phyloP scores from a whole-genome alignment of 2,113 vertebrate species.

The Meles meles region DNA sequence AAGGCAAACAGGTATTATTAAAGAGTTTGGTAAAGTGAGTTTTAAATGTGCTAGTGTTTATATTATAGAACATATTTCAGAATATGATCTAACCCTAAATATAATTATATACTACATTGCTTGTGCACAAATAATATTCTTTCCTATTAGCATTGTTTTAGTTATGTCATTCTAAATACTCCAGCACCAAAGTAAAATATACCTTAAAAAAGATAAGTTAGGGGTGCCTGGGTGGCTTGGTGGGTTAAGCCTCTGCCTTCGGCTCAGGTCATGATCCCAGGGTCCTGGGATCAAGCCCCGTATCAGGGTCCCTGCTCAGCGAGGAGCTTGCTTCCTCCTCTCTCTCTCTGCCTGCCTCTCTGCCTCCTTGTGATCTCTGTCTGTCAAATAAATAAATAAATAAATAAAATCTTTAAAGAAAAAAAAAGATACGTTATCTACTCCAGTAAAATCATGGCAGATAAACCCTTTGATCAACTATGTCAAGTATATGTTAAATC shows the following conservation, averaged over 20 bases:
- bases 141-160: slow-evolving; percentile 5
- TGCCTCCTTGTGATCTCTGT: too few species aligned
- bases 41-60: slow-evolving; percentile 25
- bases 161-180: slow-evolving; percentile 29
- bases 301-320: too few species aligned
- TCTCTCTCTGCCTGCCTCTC: too few species aligned
- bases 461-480: slow-evolving; percentile 44
- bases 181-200: slow-evolving; percentile 25
- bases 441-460: slow-evolving; percentile 35
- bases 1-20: slow-evolving; percentile 11
- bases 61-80: slow-evolving; percentile 31
- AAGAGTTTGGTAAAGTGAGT: slow-evolving; percentile 9
- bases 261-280: too few species aligned
- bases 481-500: slow-evolving; percentile 32
- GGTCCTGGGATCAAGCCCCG: too few species aligned
- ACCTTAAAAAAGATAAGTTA: slow-evolving; percentile 21
- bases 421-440: slow-evolving; percentile 37
- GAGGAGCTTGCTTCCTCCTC: too few species aligned
- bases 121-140: neutral
- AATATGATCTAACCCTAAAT: slow-evolving; percentile 16
- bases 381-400: too few species aligned
- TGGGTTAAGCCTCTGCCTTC: too few species aligned
- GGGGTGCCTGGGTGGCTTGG: too few species aligned
- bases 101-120: neutral
- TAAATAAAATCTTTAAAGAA: too few species aligned